Evolutionary conservation across 2,888 invertebrate species (phyloP).

Genomic region (Andrena trimmerana): DNA sequence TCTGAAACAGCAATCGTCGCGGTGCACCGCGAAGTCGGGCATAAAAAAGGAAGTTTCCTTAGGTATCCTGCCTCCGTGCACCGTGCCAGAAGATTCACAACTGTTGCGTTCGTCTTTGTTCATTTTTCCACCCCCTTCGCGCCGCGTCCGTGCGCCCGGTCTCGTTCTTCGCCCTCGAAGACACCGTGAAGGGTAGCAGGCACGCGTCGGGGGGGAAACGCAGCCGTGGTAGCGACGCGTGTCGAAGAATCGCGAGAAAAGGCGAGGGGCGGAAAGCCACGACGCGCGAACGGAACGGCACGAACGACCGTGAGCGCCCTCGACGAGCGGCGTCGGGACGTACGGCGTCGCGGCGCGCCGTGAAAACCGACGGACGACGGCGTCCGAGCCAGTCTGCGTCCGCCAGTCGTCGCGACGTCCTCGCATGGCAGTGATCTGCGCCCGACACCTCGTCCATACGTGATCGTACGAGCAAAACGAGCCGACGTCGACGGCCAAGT

Average conservation of each 20-base stretch:
- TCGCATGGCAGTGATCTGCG: slow-evolving; percentile 51
- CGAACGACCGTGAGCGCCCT: slow-evolving; percentile 60
- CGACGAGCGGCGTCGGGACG: slow-evolving; percentile 67
- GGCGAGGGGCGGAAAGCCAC: slow-evolving; percentile 49
- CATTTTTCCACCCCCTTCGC: slow-evolving; percentile 53
- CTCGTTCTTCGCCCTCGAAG: slow-evolving; percentile 21
- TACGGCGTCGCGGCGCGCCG: slow-evolving; percentile 69
- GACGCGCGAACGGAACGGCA: slow-evolving; percentile 37
- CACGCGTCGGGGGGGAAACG: slow-evolving; percentile 27
- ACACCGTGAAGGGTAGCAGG: slow-evolving; percentile 16
- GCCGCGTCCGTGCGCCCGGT: slow-evolving; percentile 44
- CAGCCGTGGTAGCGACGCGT: slow-evolving; percentile 52
- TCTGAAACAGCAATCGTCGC: slow-evolving; percentile 36
- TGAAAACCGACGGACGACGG: slow-evolving; percentile 62
- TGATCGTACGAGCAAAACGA: slow-evolving; percentile 4
- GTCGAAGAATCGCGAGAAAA: slow-evolving; percentile 62
- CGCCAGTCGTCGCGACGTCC: slow-evolving; percentile 77
- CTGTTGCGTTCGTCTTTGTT: slow-evolving; percentile 60
- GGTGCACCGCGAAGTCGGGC: slow-evolving; percentile 19
- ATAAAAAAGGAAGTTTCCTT: slow-evolving; percentile 35
- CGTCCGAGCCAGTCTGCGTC: slow-evolving; percentile 76
- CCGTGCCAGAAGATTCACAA: slow-evolving; percentile 45
- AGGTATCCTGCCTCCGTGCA: slow-evolving; percentile 10
- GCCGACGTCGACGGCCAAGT: slow-evolving; percentile 1
- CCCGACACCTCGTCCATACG: slow-evolving; percentile 32